Evolutionary conservation across 2,888 invertebrate genomes (phyloP).

Genomic region (Sesia bembeciformis): DNA sequence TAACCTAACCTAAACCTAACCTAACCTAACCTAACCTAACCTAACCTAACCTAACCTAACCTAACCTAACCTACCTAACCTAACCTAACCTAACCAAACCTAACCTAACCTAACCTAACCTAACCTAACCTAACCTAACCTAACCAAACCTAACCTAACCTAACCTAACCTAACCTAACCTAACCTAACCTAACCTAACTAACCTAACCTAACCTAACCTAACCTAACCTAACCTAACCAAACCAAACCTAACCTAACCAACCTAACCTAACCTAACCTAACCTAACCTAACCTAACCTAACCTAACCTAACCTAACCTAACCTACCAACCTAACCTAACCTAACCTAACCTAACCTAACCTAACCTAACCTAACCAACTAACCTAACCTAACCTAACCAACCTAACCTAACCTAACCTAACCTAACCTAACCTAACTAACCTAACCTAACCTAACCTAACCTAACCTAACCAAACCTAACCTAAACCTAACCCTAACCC

Average conservation of each 20-base stretch:
- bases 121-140: conserved; percentile 12
- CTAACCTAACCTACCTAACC: conserved; percentile 10
- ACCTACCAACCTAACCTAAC: conserved; percentile 4
- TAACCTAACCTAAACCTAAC: conserved; percentile 9
- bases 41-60: conserved; percentile 14
- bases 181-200: conserved; percentile 5
- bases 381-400: conserved; percentile 5
- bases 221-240: conserved; percentile 5
- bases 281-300: conserved; percentile 4
- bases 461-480: too few species aligned
- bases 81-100: conserved; percentile 11
- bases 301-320: conserved; percentile 4
- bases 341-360: conserved; percentile 4
- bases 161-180: conserved; percentile 5
- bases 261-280: conserved; percentile 5
- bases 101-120: conserved; percentile 15
- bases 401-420: conserved; percentile 4
- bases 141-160: conserved; percentile 5
- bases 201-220: conserved; percentile 1
- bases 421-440: conserved; percentile 3
- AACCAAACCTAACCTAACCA: conserved; percentile 4
- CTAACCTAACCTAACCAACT: conserved; percentile 3
- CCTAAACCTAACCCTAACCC: too few species aligned
- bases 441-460: not conserved
- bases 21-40: conserved; percentile 11